Percentiles rank a stretch among this genome's conserved stretches.
phyloP scores from a whole-genome alignment of 2,888 invertebrate genomes.

The Malachius bipustulatus region DNA sequence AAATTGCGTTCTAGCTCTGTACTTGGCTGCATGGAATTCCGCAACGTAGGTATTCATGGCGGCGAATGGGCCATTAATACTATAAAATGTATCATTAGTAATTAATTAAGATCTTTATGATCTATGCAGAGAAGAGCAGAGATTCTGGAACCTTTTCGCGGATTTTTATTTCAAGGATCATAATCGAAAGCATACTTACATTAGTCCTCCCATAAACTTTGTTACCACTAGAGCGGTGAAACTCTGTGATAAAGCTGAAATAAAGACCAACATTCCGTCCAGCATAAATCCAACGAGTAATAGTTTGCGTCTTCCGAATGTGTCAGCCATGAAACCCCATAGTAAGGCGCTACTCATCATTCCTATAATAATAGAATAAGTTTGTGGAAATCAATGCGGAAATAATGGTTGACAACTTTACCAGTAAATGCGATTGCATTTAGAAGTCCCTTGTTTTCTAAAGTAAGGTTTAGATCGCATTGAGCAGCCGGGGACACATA shows the following conservation, averaged over 20 bases:
- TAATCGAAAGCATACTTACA: constrained; percentile 43
- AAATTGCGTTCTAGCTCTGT: constrained; percentile 53
- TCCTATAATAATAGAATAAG: constrained; percentile 38
- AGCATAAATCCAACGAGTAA: constrained; percentile 53
- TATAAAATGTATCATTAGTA: constrained; percentile 27
- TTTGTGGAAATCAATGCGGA: neutral
- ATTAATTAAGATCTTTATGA: too few relatives aligned
- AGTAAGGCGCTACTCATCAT: constrained; percentile 63
- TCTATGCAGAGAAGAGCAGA: too few relatives aligned
- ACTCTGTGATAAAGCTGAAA: constrained; percentile 52
- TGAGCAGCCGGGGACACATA: constrained; percentile 64
- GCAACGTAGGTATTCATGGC: constrained; percentile 59
- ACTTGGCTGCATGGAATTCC: constrained; percentile 56
- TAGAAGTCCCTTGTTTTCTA: constrained; percentile 58
- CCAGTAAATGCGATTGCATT: constrained; percentile 46
- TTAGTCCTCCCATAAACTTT: constrained; percentile 61
- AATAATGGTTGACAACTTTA: neutral
- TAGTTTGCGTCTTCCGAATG: constrained; percentile 55
- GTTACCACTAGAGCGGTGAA: constrained; percentile 54
- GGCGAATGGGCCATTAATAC: constrained; percentile 60
- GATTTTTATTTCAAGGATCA: neutral
- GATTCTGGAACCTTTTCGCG: too few relatives aligned
- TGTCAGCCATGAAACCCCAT: constrained; percentile 71
- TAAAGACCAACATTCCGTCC: constrained; percentile 50
- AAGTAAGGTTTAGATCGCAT: constrained; percentile 56